These are phyloP conservation scores for Bombus vancouverensis DNA, from an alignment of 1,140 invertebrate species.

Conservation along the genomic window DNA sequence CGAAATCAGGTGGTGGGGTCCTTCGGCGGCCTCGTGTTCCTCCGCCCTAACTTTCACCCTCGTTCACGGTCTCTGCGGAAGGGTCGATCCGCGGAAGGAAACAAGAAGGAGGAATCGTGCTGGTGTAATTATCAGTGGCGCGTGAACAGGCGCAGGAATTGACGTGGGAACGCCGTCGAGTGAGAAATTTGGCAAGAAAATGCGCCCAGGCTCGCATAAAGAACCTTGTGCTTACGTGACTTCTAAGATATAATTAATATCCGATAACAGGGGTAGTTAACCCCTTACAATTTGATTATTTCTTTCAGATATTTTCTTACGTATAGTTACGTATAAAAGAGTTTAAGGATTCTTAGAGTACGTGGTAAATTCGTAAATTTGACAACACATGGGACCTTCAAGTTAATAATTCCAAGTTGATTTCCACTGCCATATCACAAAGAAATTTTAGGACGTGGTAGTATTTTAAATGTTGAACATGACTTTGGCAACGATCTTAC, in stretches of 20 bases:
- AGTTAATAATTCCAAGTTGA: too few species aligned
- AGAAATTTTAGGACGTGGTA: too few species aligned
- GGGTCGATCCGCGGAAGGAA: neutral
- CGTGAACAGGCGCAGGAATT: neutral
- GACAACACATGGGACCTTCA: too few species aligned
- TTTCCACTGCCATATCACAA: too few species aligned
- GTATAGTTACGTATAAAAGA: neutral
- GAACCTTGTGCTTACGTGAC: neutral
- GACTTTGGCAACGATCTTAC: too few species aligned
- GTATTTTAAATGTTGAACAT: too few species aligned
- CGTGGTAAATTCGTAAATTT: too few species aligned
- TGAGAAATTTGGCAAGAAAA: neutral
- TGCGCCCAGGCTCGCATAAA: too few species aligned
- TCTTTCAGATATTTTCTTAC: neutral
- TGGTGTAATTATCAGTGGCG: constrained; percentile 10
- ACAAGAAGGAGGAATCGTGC: constrained; percentile 1
- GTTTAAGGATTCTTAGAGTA: too few species aligned
- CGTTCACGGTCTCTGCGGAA: neutral
- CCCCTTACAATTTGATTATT: neutral
- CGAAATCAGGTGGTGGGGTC: constrained; percentile 15
- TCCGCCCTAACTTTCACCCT: neutral
- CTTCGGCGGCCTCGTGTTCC: neutral
- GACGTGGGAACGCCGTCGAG: neutral
- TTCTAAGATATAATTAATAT: neutral
- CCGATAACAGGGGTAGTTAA: neutral